Conservation (phyloP, 2,113 vertebrate species). For the Chloropsis hardwickii region DNA sequence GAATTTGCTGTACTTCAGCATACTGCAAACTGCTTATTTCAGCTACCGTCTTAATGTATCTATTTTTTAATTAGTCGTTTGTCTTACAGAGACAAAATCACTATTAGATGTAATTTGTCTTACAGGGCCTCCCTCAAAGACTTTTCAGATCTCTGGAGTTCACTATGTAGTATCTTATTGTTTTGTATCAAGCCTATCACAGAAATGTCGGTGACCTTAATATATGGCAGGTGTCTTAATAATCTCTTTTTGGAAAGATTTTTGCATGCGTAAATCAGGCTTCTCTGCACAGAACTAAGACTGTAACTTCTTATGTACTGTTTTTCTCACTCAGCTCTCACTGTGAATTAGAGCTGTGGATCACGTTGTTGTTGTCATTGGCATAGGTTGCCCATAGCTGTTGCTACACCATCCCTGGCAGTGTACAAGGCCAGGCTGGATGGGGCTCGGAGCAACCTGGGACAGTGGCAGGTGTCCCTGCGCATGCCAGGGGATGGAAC, state of each 20-base stretch:
- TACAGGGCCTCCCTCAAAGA: background rate
- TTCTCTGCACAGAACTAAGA: background rate
- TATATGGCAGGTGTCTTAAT: background rate
- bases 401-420: background rate
- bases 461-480: background rate
- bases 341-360: background rate
- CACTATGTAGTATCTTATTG: background rate
- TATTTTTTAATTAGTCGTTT: background rate
- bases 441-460: background rate
- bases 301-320: rapidly evolving
- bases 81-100: background rate
- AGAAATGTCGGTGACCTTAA: background rate
- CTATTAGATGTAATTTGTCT: background rate
- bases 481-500: background rate
- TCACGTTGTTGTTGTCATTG: rapidly evolving
- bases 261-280: background rate
- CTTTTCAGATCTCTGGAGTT: background rate
- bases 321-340: background rate
- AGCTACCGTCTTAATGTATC: background rate
- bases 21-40: background rate
- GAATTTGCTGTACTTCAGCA: background rate
- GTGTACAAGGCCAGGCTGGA: background rate
- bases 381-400: background rate
- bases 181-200: background rate
- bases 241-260: background rate